phyloP scores from a whole-genome alignment of 2,113 vertebrate genomes.

The Cyanoliseus patagonus region DNA sequence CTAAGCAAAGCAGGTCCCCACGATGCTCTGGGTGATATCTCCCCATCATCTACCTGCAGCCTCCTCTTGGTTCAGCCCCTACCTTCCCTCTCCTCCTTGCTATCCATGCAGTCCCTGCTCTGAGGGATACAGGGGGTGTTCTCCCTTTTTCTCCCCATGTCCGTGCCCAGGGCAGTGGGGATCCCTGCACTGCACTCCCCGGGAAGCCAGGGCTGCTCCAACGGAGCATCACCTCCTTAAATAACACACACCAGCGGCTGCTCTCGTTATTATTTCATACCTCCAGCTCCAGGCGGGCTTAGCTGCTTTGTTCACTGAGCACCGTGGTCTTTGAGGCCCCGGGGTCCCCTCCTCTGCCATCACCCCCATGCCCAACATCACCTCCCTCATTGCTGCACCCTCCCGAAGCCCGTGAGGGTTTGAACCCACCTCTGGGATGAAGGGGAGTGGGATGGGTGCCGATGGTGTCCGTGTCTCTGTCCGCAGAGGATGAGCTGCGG shows the following conservation, averaged over 20 bases:
- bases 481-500: constrained; percentile 89
- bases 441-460: not conserved
- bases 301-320: not conserved
- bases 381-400: not conserved
- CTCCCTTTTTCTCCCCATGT: not conserved
- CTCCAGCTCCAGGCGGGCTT: not conserved
- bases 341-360: not conserved
- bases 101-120: accelerated
- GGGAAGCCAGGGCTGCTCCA: not conserved
- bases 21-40: accelerated
- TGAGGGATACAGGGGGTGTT: accelerated
- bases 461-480: not conserved
- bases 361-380: accelerated
- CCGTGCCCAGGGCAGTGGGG: not conserved
- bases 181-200: not conserved
- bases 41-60: not conserved
- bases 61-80: too few species aligned
- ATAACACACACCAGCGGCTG: not conserved
- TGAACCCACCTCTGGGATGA: not conserved
- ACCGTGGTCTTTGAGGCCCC: accelerated
- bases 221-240: not conserved
- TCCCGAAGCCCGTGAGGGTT: not conserved
- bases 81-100: not conserved
- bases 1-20: accelerated
- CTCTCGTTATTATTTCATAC: constrained; percentile 49